Conservation (phyloP, 2,113 vertebrate species). For the Tenebrosternarchus preto region DNA sequence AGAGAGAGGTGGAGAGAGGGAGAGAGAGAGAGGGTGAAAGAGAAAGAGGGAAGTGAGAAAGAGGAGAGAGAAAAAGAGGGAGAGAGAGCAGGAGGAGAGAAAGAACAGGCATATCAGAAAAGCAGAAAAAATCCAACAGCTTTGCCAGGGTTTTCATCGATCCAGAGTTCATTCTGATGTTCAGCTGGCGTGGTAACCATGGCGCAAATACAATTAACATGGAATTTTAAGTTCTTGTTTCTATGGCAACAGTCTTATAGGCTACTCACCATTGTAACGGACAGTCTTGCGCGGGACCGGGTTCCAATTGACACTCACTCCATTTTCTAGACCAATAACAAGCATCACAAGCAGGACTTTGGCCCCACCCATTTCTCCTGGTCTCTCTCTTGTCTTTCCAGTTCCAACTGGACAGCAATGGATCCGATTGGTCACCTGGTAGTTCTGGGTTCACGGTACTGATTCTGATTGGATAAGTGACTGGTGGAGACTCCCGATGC, state of each 20-base stretch:
- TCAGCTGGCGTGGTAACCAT: too few relatives aligned
- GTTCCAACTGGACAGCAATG: neutral
- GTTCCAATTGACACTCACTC: constrained; percentile 76
- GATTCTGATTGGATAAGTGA: neutral
- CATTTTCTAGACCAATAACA: constrained; percentile 69
- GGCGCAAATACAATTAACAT: too few relatives aligned
- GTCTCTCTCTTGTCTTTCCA: constrained; percentile 51
- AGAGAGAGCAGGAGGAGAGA: constrained; percentile 29
- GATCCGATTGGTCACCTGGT: constrained; percentile 42
- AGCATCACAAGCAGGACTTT: constrained; percentile 72
- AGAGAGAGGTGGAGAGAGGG: neutral
- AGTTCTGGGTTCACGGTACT: neutral
- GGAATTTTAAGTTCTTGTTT: constrained; percentile 50
- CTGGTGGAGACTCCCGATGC: constrained; percentile 30
- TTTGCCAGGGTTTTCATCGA: neutral
- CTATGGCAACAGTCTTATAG: constrained; percentile 35
- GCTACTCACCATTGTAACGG: constrained; percentile 72
- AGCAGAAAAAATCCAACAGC: constrained; percentile 4
- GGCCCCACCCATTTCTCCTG: constrained; percentile 65
- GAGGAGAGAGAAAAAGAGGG: too few relatives aligned
- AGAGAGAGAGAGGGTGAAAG: constrained; percentile 23
- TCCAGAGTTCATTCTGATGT: too few relatives aligned
- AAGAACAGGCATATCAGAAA: constrained; percentile 54
- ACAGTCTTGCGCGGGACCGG: constrained; percentile 78
- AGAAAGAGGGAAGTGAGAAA: neutral